A percentile compares a stretch with the other conserved stretches of the same genome.
These are phyloP conservation scores for Prinia subflava DNA, from an alignment of 2,113 vertebrate species.

Conservation along the genomic window DNA sequence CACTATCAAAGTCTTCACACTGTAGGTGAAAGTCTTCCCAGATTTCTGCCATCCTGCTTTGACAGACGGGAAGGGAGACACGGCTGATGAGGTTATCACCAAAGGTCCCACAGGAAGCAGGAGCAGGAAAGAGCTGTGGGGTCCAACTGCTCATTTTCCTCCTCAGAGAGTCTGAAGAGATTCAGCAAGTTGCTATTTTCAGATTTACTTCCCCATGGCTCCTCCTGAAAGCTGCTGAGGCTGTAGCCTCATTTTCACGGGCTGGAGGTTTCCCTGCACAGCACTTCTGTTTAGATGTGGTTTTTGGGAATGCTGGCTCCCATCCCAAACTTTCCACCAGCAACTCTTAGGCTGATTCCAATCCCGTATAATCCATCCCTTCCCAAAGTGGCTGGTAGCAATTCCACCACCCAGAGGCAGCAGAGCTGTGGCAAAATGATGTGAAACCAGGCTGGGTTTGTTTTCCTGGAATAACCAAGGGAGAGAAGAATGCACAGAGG, in stretches of 20 bases:
- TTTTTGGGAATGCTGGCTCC: background rate
- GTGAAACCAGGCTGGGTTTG: background rate
- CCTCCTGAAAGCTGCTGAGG: background rate
- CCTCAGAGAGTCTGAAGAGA: background rate
- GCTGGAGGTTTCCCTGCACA: background rate
- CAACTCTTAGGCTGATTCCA: background rate
- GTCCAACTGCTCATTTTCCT: background rate
- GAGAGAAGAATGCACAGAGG: background rate
- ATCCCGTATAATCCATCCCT: background rate
- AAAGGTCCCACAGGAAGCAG: background rate
- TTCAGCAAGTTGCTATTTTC: conserved; percentile 21
- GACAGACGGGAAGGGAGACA: background rate
- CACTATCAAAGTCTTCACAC: background rate
- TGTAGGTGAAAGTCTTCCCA: background rate
- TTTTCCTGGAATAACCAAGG: background rate
- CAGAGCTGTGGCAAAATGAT: background rate
- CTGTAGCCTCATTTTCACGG: background rate
- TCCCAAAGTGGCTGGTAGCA: background rate
- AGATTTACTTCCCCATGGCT: background rate
- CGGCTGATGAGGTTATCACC: background rate
- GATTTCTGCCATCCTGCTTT: background rate
- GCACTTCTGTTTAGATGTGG: background rate
- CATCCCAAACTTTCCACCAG: background rate
- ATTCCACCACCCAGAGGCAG: background rate
- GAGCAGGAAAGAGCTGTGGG: background rate